Percentiles rank a stretch among this genome's conserved stretches.
Evolutionary conservation across 2,113 vertebrate genomes (phyloP).

Genomic region (Pelvicachromis taeniatus): DNA sequence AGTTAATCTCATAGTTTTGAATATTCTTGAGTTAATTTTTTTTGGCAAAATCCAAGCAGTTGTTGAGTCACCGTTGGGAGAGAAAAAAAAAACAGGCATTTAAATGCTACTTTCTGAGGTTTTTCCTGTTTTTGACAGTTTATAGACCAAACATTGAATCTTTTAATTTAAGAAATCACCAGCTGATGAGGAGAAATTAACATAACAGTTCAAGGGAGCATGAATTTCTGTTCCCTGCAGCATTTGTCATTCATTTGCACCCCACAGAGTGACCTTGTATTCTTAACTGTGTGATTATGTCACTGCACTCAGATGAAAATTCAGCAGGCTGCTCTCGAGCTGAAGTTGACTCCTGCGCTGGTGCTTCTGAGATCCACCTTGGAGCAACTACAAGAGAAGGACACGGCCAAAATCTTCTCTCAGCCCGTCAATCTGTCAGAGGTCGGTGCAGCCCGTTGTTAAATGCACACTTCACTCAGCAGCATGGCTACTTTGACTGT

Average conservation of each 20-base stretch:
- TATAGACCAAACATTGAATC: not conserved
- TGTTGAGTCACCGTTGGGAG: not conserved
- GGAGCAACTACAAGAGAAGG: constrained; percentile 94
- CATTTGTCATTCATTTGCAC: not conserved
- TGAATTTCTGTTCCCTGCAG: not conserved
- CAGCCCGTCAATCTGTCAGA: constrained; percentile 90
- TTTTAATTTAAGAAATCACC: not conserved
- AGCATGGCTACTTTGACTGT: not conserved
- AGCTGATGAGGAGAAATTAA: not conserved
- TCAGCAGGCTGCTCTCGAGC: constrained; percentile 89
- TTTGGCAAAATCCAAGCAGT: not conserved
- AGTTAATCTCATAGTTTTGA: not conserved
- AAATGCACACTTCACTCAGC: not conserved
- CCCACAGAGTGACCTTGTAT: not conserved
- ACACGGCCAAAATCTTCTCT: constrained; percentile 88
- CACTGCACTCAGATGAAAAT: constrained; percentile 81
- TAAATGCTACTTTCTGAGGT: not conserved
- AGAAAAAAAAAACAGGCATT: not conserved
- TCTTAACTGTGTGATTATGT: not conserved
- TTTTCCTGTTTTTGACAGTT: not conserved
- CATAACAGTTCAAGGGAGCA: not conserved
- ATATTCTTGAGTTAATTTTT: not conserved
- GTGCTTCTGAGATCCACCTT: constrained; percentile 88
- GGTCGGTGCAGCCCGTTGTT: constrained; percentile 71
- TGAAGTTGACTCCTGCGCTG: constrained; percentile 88